phyloP scores from a whole-genome alignment of 2,797 vertebrate species.

The Cossypha caffra region DNA sequence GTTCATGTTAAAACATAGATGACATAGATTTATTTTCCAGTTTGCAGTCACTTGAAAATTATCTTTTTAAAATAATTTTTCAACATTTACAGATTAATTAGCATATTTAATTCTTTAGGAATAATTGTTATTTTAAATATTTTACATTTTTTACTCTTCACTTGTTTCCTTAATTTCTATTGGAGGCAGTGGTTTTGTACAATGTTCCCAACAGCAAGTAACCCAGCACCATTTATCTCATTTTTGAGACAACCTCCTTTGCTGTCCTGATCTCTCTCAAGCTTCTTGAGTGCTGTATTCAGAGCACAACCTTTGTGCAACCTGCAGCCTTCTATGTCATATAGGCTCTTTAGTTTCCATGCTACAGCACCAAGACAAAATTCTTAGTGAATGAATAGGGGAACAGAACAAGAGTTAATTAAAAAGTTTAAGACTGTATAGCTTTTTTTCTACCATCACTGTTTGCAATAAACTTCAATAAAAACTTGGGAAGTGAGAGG shows the following conservation, averaged over 20 bases:
- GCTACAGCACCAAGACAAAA: not conserved
- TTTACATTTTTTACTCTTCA: not conserved
- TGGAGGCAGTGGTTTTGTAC: not conserved
- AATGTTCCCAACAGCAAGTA: not conserved
- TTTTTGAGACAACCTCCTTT: not conserved
- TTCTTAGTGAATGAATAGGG: not conserved
- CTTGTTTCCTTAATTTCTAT: not conserved
- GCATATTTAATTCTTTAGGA: not conserved
- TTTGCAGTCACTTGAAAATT: not conserved
- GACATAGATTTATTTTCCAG: not conserved
- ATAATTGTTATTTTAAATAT: not conserved
- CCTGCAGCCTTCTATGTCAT: not conserved
- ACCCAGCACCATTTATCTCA: not conserved
- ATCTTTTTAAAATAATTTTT: not conserved
- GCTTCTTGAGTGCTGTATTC: not conserved
- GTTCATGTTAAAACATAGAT: rapidly evolving
- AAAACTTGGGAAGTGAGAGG: not conserved
- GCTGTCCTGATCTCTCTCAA: rapidly evolving
- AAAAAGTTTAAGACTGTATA: not conserved
- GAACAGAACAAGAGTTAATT: not conserved
- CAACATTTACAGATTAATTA: not conserved
- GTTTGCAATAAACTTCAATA: not conserved
- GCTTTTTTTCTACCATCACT: not conserved
- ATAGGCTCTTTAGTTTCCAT: not conserved
- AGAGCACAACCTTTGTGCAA: not conserved